phyloP scores from a whole-genome alignment of 1,140 invertebrate genomes.

The Drosophila punjabiensis region DNA sequence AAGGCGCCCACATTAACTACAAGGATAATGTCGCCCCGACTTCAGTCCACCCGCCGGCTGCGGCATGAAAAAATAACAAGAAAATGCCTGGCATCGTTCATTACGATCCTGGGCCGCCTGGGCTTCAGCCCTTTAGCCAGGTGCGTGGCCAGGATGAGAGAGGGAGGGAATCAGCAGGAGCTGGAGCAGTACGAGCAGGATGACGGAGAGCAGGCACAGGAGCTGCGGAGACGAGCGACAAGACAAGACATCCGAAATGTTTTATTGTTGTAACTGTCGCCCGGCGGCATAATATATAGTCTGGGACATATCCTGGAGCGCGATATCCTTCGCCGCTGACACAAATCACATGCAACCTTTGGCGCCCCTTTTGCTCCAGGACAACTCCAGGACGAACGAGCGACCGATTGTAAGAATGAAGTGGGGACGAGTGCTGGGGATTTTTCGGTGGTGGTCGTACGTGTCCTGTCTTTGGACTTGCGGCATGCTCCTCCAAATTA shows the following conservation, averaged over 20 bases:
- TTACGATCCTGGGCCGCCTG: conserved; percentile 39
- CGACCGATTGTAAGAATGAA: conserved; percentile 19
- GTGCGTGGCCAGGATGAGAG: conserved; percentile 25
- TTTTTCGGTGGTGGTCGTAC: conserved; percentile 68
- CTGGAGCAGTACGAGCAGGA: background rate
- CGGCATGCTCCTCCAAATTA: conserved; percentile 64
- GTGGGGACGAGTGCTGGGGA: conserved; percentile 21
- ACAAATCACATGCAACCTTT: conserved; percentile 83
- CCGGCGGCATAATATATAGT: conserved; percentile 78
- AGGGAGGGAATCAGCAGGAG: background rate
- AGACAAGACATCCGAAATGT: conserved; percentile 78
- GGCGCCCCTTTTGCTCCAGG: conserved; percentile 3
- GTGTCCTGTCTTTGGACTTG: conserved; percentile 55
- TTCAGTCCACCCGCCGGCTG: conserved; percentile 26
- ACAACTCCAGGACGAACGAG: background rate
- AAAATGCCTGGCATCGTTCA: conserved; percentile 79
- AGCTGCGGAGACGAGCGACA: conserved; percentile 47
- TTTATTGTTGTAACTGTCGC: conserved; percentile 83
- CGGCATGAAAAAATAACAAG: conserved; percentile 76
- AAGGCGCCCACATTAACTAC: conserved; percentile 69
- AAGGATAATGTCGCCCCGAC: conserved; percentile 66
- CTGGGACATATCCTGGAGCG: conserved; percentile 61
- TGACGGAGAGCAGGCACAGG: conserved; percentile 10
- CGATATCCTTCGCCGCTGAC: conserved; percentile 50
- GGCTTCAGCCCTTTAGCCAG: conserved; percentile 46